Conservation (phyloP, 1,140 invertebrate species). For the Drosophila melanica region DNA sequence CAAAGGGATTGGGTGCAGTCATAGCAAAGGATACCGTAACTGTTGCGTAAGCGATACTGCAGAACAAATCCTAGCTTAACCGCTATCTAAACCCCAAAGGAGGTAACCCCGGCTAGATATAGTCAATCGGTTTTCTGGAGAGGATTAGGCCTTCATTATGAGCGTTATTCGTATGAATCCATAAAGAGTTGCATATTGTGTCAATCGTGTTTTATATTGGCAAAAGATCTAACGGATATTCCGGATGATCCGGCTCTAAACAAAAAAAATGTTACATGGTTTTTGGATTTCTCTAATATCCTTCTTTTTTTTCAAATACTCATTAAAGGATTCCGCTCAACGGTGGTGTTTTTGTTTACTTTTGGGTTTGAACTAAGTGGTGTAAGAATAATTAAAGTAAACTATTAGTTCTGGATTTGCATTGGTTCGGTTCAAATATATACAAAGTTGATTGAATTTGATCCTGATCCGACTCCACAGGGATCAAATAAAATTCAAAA, state of each 20-base stretch:
- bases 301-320: too few species aligned
- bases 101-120: background rate
- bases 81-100: background rate
- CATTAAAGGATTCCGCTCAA: too few species aligned
- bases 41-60: background rate
- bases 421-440: too few species aligned
- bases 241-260: too few species aligned
- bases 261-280: too few species aligned
- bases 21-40: background rate
- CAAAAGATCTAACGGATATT: too few species aligned
- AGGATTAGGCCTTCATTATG: background rate
- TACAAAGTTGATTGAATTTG: too few species aligned
- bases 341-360: too few species aligned
- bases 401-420: too few species aligned
- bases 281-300: too few species aligned
- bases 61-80: background rate
- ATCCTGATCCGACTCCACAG: too few species aligned
- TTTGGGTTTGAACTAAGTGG: background rate
- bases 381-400: background rate
- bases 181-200: background rate
- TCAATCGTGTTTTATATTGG: background rate
- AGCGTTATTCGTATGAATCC: background rate
- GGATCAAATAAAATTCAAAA: too few species aligned
- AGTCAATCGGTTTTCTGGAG: background rate
- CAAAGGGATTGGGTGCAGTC: background rate